These are phyloP conservation scores for Steinernema khuongi DNA, from an alignment of 1,140 invertebrate species.

Conservation along the genomic window DNA sequence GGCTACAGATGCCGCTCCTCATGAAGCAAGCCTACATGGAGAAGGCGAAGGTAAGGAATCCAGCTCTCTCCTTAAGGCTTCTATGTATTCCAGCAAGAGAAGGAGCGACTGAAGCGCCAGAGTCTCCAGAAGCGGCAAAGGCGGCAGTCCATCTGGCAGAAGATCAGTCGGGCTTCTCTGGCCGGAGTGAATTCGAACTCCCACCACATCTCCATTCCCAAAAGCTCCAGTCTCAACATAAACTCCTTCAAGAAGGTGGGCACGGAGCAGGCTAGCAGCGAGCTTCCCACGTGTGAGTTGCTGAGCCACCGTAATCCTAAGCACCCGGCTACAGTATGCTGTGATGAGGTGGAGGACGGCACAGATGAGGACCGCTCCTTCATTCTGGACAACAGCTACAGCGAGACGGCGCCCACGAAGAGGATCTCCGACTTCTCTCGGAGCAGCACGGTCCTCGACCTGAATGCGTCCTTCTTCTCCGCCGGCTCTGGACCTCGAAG, in stretches of 20 bases:
- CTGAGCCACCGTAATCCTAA: background rate
- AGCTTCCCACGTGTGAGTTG: background rate
- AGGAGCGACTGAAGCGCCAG: background rate
- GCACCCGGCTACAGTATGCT: background rate
- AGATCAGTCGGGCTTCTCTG: background rate
- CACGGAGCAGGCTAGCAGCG: conserved; percentile 1
- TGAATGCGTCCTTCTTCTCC: background rate
- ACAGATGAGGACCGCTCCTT: background rate
- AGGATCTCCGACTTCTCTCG: background rate
- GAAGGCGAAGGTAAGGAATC: background rate
- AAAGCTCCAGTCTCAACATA: background rate
- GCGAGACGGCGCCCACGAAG: background rate
- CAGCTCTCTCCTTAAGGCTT: background rate
- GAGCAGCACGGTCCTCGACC: background rate
- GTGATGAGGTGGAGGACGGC: background rate
- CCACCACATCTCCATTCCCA: background rate
- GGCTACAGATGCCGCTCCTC: conserved; percentile 51
- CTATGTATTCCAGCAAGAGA: background rate
- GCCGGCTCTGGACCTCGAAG: background rate
- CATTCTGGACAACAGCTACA: conserved; percentile 1
- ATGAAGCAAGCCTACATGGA: conserved; percentile 48
- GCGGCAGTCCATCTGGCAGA: conserved; percentile 25
- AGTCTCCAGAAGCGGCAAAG: conserved; percentile 21
- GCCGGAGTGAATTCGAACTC: background rate
- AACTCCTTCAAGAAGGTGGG: background rate